Evolutionary conservation across 2,113 vertebrate species (phyloP), one percentile per base, ranked within the genome.

Genomic region (Brachyhypopomus gauderio): DNA sequence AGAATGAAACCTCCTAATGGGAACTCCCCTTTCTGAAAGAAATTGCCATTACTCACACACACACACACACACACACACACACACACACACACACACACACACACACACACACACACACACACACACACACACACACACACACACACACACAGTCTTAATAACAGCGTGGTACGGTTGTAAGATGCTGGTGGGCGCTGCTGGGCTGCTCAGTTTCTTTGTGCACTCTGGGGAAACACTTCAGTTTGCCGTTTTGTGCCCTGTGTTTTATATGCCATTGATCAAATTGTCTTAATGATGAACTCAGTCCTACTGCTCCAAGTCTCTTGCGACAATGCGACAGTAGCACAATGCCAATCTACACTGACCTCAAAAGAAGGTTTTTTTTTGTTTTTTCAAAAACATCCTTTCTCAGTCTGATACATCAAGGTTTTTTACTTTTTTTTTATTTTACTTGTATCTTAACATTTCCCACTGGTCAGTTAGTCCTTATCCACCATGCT

Each of bases 1-100:
- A 71, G 76, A 85, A 82, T 85, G 58, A 79, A 82, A 79, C 34
- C 62, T 52, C 69, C 63, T 75, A 85, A 72, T 58, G 59, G 62
- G 75, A 81, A 74, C 70, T 78, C 55, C 22, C n/a, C 36, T 79
- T 71, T 22, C 59, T 56, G 25, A 45, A 63, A 59, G 55, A 72
- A 79, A 79, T 30, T 22, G 67, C 9, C 5, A 8, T 6, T 1
- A 52, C 12, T 12, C 45, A 52, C 45, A 14, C 45, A 52, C 45
- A 52, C 45, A 52, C 45, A 52, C 45, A 52, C 45, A 52, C 45
- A 52, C 45, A 52, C 45, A 52, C 45, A 52, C 45, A 52, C 45
- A 52, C 45, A 52, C 45, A 52, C 45, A 52, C 45, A 48, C 7
- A 7, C 7, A 7, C 3, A 48, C 9, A 48, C 45, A 48, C 45